Evolutionary conservation across 2,113 vertebrate species (phyloP).

Genomic region (Gymnarchus niloticus): DNA sequence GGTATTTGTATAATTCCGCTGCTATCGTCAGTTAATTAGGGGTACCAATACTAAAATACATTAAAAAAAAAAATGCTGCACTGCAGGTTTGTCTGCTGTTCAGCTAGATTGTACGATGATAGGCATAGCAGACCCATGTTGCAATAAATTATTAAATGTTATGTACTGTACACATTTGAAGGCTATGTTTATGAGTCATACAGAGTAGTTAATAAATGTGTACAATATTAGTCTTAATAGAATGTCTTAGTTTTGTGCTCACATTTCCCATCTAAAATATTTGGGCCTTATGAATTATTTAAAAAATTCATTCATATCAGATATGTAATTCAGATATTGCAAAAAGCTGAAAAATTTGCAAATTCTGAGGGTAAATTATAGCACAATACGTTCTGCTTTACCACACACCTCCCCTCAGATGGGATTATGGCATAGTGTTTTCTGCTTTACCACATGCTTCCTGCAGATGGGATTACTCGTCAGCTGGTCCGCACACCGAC

Average conservation of each 20-base stretch:
- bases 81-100: neutral
- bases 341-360: neutral
- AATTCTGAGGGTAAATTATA: neutral
- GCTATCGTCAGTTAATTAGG: neutral
- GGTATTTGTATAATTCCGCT: neutral
- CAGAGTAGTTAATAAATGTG: neutral
- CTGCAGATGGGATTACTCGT: slow-evolving; percentile 71
- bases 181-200: neutral
- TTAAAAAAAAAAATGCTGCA: neutral
- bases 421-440: neutral
- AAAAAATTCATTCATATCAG: too few species aligned
- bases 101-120: neutral
- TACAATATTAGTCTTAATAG: neutral
- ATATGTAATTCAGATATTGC: neutral
- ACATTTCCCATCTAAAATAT: neutral
- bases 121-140: neutral
- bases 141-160: neutral
- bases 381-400: neutral
- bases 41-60: neutral
- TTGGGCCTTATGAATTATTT: neutral
- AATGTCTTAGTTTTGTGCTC: neutral
- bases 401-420: too few species aligned
- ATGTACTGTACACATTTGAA: neutral
- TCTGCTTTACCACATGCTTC: neutral
- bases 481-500: slow-evolving; percentile 74